Evolutionary conservation across 2,113 vertebrate genomes (phyloP), one percentile per base, ranked within the genome.

Genomic region (Grus americana): DNA sequence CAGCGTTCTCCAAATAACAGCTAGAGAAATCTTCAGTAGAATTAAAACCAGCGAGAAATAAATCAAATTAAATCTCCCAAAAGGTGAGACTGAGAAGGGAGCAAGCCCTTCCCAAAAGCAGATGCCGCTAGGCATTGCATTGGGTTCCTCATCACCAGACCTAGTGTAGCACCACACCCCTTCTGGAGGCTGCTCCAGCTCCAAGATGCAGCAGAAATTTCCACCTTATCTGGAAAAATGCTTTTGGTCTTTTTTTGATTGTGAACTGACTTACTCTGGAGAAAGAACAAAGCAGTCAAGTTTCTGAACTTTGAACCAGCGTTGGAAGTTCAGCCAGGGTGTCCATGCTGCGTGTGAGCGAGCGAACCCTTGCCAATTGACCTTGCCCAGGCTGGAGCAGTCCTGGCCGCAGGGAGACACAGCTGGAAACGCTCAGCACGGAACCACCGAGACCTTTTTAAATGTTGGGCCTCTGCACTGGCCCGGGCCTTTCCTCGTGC

Each of bases 281-380:
- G 54, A 63, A 42, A 38, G 55, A 67, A 38, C 11, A 68, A 83
- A 38, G 19, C 1, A 0, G 55, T 68, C 49, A 52, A 29, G 34
- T 30, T 38, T 32, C 54, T 68, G 54, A 63, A 42, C 61, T 42
- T 34, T 4, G 10, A 54, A 47, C 26, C 22, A 63, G 49, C 36
- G 79, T 40, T 54, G 21, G 57, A 55, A 50, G n/a, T 19, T 59
- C 52, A 87, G 52, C 24, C 40, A 18, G 11, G 12, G 66, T 17
- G 27, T 24, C 72, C 21, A 0, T 6, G 32, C 50, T 2, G 3
- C 4, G 0, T 0, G 1, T 6, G n/a, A 49, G 47, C 0, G 1
- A 57, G 40, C 2, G 0, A 55, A 34, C 36, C 32, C 55, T n/a
- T 3, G n/a, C 0, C 2, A 46, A 29, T 1, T 12, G 23, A 29